Percentiles rank a stretch among this genome's conserved stretches.
phyloP scores from a whole-genome alignment of 2,113 vertebrate species.

The Pedetes capensis region DNA sequence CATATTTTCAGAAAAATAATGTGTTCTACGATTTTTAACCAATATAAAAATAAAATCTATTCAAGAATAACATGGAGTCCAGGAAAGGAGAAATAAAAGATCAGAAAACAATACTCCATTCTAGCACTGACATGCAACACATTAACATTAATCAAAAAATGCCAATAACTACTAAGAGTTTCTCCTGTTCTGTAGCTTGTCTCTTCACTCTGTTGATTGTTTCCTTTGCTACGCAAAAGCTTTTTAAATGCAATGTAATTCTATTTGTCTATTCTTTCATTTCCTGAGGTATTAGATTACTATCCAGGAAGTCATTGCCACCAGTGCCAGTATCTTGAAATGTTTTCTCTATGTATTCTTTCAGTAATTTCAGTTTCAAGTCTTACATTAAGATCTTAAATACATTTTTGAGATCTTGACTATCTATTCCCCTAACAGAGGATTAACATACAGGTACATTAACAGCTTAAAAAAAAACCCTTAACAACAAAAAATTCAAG shows the following conservation, averaged over 20 bases:
- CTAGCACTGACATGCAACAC: not conserved
- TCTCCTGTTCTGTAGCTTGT: not conserved
- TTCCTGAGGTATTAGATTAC: not conserved
- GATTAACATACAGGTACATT: too few relatives aligned
- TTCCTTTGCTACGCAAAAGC: not conserved
- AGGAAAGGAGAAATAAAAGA: not conserved
- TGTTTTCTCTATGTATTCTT: too few relatives aligned
- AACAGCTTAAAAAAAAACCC: too few relatives aligned
- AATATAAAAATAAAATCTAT: not conserved
- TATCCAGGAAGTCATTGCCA: not conserved
- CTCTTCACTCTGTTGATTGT: not conserved
- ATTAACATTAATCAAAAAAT: not conserved
- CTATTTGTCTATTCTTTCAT: not conserved
- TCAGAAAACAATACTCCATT: not conserved
- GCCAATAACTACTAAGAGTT: not conserved
- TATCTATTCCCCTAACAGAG: too few relatives aligned
- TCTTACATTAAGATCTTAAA: too few relatives aligned
- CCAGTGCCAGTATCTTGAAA: too few relatives aligned
- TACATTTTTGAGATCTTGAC: too few relatives aligned
- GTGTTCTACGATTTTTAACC: not conserved
- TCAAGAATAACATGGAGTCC: not conserved
- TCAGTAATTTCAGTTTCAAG: too few relatives aligned
- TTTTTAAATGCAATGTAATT: not conserved
- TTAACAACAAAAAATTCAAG: too few relatives aligned
- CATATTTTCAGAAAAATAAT: not conserved